phyloP scores from a whole-genome alignment of 2,113 vertebrate species.

The Notarius quadriscutis region DNA sequence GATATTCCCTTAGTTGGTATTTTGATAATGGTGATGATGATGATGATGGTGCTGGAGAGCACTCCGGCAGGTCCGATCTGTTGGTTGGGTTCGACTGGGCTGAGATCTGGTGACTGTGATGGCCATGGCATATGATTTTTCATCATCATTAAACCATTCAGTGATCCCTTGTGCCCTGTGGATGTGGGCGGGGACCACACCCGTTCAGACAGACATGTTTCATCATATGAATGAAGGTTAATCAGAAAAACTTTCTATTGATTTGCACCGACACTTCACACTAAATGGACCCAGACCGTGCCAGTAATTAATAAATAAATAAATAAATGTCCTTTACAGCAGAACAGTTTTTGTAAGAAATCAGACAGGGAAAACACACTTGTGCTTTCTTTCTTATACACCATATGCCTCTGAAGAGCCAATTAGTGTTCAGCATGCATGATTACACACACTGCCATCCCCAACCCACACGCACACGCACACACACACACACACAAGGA shows the following conservation, averaged over 20 bases:
- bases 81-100: background rate
- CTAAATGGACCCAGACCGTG: background rate
- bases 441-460: slow-evolving; percentile 4
- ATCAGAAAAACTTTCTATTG: background rate
- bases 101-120: background rate
- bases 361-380: background rate
- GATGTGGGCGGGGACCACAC: background rate
- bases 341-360: background rate
- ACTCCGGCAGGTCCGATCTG: background rate
- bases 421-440: slow-evolving; percentile 17
- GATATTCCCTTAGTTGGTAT: background rate
- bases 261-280: background rate
- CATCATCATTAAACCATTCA: too few relatives aligned
- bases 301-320: background rate
- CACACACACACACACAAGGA: background rate
- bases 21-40: background rate
- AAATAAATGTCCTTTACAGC: background rate
- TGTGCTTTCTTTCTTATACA: background rate
- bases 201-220: background rate
- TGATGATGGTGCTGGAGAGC: background rate
- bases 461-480: background rate
- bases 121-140: background rate
- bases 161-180: background rate
- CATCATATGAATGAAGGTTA: background rate
- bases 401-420: slow-evolving; percentile 24